A percentile compares a stretch with the other conserved stretches of the same genome.
These are phyloP conservation scores for Nemotelus pantherinus DNA, from an alignment of 2,888 invertebrate genomes.

Conservation along the genomic window DNA sequence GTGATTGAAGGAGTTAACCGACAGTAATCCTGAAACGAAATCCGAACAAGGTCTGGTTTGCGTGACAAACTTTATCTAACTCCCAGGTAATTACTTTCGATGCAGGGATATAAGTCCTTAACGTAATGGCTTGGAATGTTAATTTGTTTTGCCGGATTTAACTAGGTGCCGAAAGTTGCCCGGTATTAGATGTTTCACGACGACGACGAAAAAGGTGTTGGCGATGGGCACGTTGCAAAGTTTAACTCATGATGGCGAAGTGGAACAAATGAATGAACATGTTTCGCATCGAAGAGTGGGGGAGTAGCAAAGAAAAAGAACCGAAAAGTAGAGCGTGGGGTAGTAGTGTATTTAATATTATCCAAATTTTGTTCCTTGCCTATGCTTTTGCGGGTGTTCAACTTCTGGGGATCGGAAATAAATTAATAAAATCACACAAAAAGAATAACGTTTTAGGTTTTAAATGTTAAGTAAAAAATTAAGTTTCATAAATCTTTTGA, in stretches of 20 bases:
- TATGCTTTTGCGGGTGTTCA: slow-evolving; percentile 35
- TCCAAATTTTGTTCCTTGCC: slow-evolving; percentile 24
- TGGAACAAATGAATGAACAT: slow-evolving; percentile 27
- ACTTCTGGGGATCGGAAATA: slow-evolving; percentile 27
- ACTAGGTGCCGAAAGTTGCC: slow-evolving; percentile 38
- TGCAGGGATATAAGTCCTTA: slow-evolving; percentile 41
- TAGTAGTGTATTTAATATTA: slow-evolving; percentile 13
- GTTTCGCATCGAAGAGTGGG: slow-evolving; percentile 1
- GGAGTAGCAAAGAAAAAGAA: background rate
- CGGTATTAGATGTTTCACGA: background rate
- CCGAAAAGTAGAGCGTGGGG: background rate
- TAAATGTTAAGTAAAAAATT: too few species aligned
- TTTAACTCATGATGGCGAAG: slow-evolving; percentile 14
- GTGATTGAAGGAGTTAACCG: slow-evolving; percentile 49
- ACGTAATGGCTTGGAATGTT: slow-evolving; percentile 37
- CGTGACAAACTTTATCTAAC: slow-evolving; percentile 49
- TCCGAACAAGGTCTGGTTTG: slow-evolving; percentile 32
- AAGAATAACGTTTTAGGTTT: background rate
- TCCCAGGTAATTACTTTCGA: slow-evolving; percentile 47
- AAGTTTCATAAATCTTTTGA: too few species aligned
- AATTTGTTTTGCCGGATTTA: slow-evolving; percentile 43
- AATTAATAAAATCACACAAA: background rate
- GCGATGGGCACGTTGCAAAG: slow-evolving; percentile 20
- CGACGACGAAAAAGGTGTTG: slow-evolving; percentile 3
- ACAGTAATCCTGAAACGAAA: slow-evolving; percentile 39